phyloP scores from a whole-genome alignment of 2,113 vertebrate genomes.

The Malurus alboscapulatus region DNA sequence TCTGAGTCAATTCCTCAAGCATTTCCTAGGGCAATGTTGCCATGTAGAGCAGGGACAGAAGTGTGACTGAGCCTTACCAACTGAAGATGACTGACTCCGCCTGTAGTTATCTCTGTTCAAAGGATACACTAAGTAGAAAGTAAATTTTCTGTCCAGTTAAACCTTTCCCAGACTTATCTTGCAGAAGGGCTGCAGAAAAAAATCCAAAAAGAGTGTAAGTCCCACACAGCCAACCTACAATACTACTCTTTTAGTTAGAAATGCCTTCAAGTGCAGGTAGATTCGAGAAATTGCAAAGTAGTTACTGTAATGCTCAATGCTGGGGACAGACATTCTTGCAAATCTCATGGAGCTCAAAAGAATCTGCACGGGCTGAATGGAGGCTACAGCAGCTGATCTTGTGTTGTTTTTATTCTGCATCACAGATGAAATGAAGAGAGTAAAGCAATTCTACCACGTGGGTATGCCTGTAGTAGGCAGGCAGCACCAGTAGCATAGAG shows the following conservation, averaged over 20 bases:
- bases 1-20: not conserved
- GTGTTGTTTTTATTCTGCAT: not conserved
- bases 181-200: not conserved
- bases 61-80: not conserved
- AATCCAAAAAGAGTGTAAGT: not conserved
- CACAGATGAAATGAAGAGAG: not conserved
- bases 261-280: not conserved
- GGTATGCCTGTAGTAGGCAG: not conserved
- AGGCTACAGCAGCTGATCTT: not conserved
- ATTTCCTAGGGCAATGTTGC: not conserved
- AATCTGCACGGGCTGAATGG: not conserved
- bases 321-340: not conserved
- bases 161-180: not conserved
- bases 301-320: not conserved
- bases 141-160: not conserved
- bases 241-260: not conserved
- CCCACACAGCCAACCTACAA: not conserved
- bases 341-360: not conserved
- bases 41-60: not conserved
- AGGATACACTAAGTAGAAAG: not conserved
- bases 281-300: not conserved
- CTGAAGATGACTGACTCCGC: accelerated
- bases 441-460: not conserved
- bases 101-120: not conserved
- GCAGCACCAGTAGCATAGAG: not conserved